Conservation (phyloP, 30 jellyfish, hydroid and myxozoan species). For the Chrysaora quinquecirrha region DNA sequence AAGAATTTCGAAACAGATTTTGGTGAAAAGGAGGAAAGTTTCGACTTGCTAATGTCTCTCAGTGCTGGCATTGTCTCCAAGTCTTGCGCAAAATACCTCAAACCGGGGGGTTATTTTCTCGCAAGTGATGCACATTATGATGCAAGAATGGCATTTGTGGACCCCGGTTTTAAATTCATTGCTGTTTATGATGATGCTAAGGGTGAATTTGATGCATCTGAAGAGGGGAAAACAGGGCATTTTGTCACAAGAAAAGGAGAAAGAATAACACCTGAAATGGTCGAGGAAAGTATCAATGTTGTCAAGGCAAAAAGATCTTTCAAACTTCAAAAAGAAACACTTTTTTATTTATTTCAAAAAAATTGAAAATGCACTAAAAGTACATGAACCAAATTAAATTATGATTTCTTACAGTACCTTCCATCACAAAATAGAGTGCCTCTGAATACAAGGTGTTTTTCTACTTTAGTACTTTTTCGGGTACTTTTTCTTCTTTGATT, state of each 20-base stretch:
- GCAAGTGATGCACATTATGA: constrained; percentile 89
- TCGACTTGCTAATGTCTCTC: constrained; percentile 73
- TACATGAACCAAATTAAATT: too few species aligned
- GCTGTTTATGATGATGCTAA: constrained; percentile 59
- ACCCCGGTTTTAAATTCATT: constrained; percentile 47
- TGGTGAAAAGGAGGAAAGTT: constrained; percentile 67
- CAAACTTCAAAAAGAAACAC: constrained; percentile 80
- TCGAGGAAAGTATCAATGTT: constrained; percentile 74
- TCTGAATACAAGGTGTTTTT: too few species aligned
- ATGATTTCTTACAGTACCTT: too few species aligned
- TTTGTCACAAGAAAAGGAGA: constrained; percentile 60
- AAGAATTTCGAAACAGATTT: constrained; percentile 63
- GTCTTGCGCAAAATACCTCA: constrained; percentile 74
- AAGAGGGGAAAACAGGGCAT: constrained; percentile 57
- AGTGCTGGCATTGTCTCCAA: constrained; percentile 85
- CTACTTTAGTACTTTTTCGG: too few species aligned
- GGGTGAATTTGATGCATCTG: constrained; percentile 24
- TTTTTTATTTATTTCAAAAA: constrained; percentile 73
- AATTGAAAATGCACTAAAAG: constrained; percentile 29
- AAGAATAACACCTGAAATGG: constrained; percentile 73
- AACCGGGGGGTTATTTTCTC: constrained; percentile 67
- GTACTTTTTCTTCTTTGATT: too few species aligned
- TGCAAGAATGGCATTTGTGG: constrained; percentile 78
- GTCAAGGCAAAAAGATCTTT: constrained; percentile 88
- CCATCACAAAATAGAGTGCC: too few species aligned